Conservation (phyloP, 2,888 invertebrate species). For the Spisula solida region DNA sequence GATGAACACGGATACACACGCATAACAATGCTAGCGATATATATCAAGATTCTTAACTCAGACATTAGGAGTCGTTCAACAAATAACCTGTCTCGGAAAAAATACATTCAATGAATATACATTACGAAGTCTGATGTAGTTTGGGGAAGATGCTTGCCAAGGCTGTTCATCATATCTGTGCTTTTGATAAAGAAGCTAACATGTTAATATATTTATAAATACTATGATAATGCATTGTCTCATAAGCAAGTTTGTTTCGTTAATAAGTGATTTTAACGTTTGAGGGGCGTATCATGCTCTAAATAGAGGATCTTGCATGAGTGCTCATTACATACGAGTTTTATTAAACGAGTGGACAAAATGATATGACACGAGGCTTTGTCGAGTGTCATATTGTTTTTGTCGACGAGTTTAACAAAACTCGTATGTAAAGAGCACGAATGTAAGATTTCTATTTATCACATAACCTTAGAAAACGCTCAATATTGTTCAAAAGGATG, state of each 20-base stretch:
- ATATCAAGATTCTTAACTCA: background rate
- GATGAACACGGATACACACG: background rate
- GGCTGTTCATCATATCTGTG: background rate
- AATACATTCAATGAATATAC: slow-evolving; percentile 13
- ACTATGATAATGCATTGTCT: background rate
- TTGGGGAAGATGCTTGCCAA: background rate
- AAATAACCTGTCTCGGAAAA: slow-evolving; percentile 16
- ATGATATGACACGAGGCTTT: too few relatives aligned
- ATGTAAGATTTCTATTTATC: too few relatives aligned
- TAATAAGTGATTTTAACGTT: background rate
- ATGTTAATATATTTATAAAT: background rate
- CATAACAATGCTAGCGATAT: slow-evolving; percentile 7
- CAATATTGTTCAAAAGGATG: too few relatives aligned
- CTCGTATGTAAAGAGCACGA: too few relatives aligned
- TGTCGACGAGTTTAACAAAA: too few relatives aligned
- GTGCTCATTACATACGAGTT: too few relatives aligned
- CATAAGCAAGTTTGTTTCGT: background rate
- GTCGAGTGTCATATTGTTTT: too few relatives aligned
- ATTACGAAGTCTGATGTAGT: background rate
- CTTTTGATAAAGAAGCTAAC: background rate
- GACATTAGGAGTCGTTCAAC: slow-evolving; percentile 17
- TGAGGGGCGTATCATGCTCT: too few relatives aligned
- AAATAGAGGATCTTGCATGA: too few relatives aligned
- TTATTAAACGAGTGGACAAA: too few relatives aligned
- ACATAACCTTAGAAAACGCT: too few relatives aligned